Evolutionary conservation across 2,888 invertebrate genomes (phyloP), one percentile per base, ranked within the genome.

Genomic region (Ditula angustiorana): DNA sequence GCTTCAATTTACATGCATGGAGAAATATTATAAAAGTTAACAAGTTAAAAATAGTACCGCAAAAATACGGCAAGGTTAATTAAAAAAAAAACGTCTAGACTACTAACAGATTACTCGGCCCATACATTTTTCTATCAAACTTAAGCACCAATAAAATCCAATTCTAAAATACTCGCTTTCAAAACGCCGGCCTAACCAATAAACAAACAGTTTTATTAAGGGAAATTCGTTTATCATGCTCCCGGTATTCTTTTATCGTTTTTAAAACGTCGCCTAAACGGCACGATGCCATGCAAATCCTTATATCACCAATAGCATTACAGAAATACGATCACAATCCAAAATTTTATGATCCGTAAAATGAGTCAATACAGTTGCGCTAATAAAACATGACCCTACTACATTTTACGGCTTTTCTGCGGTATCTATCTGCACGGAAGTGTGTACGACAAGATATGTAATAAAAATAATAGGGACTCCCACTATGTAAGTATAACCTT

Each of bases 291-390:
- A 83, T 81, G 80, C 81, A 73, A 80, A 80, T 75, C 72, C 67
- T 70, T 71, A 71, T 72, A 70, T 62, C 56, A 52, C 57, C 67
- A 57, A 66, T 67, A 61, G 61, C 61, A 69, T 71, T 69, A 67
- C 69, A 53, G 46, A 57, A 56, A 66, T 66, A 69, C 69, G 75
- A 79, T 77, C 73, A 75, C 76, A 76, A 77, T 79, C 74, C 62
- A 67, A 73, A 76, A 73, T 70, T 83, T 85, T 80, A 85, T 77
- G 80, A 74, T 61, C 76, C 77, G 73, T 83, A 81, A 82, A 84
- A 78, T 78, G 74, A 74, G 74, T 74, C 73, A 71, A 77, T 74
- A 71, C 67, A 66, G 67, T 63, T 19, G 52, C 61, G 65, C 68
- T 69, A 71, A 74, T 76, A 77, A 77, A 76, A 74, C 71, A 68